These are phyloP conservation scores for Hecatera dysodea DNA, from an alignment of 2,888 invertebrate species.

Conservation along the genomic window DNA sequence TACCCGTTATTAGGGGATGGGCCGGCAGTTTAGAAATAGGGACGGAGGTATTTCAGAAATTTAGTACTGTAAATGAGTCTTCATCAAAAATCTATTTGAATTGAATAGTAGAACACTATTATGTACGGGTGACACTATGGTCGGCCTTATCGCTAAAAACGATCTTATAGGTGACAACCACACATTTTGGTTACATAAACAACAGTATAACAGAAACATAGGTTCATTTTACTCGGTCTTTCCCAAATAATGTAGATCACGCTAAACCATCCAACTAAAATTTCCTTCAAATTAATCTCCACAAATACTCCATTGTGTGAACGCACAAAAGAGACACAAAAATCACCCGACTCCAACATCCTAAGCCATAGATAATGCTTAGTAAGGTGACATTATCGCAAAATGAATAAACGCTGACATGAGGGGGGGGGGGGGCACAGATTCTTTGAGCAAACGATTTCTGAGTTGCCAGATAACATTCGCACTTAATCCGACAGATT, in stretches of 20 bases:
- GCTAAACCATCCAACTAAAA: conserved; percentile 22
- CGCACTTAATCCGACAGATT: conserved; percentile 62
- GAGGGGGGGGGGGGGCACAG: conserved; percentile 51
- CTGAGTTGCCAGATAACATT: conserved; percentile 71
- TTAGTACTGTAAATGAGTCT: not conserved
- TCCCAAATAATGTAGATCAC: not conserved
- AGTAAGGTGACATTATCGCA: conserved; percentile 62
- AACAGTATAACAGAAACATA: not conserved
- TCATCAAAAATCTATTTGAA: not conserved
- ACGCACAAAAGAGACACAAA: conserved; percentile 42
- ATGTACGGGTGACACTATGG: no score
- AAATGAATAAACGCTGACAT: conserved; percentile 75
- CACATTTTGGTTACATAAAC: no score
- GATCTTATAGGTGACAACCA: no score
- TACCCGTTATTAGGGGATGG: conserved; percentile 22
- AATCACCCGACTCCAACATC: conserved; percentile 36
- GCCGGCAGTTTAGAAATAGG: conserved; percentile 20
- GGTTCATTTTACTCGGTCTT: not conserved
- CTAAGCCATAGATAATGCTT: conserved; percentile 62
- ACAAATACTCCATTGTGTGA: conserved; percentile 38
- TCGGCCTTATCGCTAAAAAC: no score
- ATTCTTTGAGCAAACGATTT: conserved; percentile 69
- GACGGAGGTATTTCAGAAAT: not conserved
- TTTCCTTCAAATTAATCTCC: conserved; percentile 46
- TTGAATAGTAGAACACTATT: no score